phyloP scores from a whole-genome alignment of 2,113 vertebrate genomes.

The Panthera tigris region DNA sequence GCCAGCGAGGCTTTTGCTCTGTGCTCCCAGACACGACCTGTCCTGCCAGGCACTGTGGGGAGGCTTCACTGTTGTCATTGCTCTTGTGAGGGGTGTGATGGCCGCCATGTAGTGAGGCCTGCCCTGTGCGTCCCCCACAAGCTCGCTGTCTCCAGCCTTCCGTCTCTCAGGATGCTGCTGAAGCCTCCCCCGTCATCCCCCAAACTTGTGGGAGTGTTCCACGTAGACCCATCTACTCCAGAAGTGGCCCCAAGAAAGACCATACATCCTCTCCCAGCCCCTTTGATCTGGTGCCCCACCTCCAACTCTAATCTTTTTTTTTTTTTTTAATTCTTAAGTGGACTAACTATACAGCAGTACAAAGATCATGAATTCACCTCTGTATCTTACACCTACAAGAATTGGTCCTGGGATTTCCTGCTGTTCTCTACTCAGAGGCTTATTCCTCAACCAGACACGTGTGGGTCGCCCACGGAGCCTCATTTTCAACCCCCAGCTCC shows the following conservation, averaged over 20 bases:
- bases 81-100: rapidly evolving
- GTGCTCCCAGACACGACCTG: not conserved
- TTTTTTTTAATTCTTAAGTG: not conserved
- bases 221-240: not conserved
- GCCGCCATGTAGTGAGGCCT: rapidly evolving
- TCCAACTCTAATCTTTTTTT: not conserved
- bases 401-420: not conserved
- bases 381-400: not conserved
- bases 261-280: not conserved
- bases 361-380: not conserved
- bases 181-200: too few species aligned
- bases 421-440: not conserved
- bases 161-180: rapidly evolving
- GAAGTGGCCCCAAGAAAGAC: not conserved
- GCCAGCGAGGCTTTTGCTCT: rapidly evolving
- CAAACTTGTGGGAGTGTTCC: not conserved
- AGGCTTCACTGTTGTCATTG: not conserved
- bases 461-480: not conserved
- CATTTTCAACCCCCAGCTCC: not conserved
- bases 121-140: rapidly evolving
- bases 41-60: not conserved
- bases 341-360: not conserved
- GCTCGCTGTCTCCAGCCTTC: not conserved
- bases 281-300: not conserved
- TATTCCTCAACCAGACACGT: not conserved